Evolutionary conservation across 64 coral and sea anemone genomes (phyloP), one percentile per base, ranked within the genome.

Genomic region (Montipora cactus): DNA sequence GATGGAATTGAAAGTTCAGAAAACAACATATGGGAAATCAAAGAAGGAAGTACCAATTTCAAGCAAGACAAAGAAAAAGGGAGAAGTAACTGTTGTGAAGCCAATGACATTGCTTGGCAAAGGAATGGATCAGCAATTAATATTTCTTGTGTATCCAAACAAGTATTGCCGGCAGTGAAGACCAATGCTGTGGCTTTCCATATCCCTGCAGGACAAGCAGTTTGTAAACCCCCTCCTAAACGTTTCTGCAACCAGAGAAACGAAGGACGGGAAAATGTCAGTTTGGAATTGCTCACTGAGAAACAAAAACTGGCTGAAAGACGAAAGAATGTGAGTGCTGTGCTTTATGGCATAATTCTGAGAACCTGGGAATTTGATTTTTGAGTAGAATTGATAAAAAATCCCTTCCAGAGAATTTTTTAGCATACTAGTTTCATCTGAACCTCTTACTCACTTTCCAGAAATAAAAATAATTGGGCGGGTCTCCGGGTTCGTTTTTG

Each of bases 291-390:
- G 18, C 78, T 91, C 22, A 75, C 79, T 51, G 71, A 91, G 67
- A 91, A 91, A 91, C 89, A 91, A 73, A 74, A 53, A 75, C 37
- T 91, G 47, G 89, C 89, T 46, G 89, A 91, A 83, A n/a, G 53
- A 74, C 49, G 79, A 49, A 71, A 81, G 61, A 72, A 82, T 73
- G 89, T 91, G 53, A 90, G 62, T 58, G 67, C 10, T 3, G 10
- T 3, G 2, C 2, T 5, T 67, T 69, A 44, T 64, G 7, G 12
- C 13, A 37, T 37, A 37, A 37, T 37, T 37, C 37, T 37, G 37
- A 37, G 37, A 37, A 37, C 37, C 37, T 37, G 37, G 37, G 37
- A 37, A 37, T 37, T 37, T 37, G 37, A 37, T 37, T 37, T 37
- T 37, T 37, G 37, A 37, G 37, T 37, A 37, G 37, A 37, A 37